Evolutionary conservation across 2,797 vertebrate genomes (phyloP).

Genomic region (Microhierax caerulescens): DNA sequence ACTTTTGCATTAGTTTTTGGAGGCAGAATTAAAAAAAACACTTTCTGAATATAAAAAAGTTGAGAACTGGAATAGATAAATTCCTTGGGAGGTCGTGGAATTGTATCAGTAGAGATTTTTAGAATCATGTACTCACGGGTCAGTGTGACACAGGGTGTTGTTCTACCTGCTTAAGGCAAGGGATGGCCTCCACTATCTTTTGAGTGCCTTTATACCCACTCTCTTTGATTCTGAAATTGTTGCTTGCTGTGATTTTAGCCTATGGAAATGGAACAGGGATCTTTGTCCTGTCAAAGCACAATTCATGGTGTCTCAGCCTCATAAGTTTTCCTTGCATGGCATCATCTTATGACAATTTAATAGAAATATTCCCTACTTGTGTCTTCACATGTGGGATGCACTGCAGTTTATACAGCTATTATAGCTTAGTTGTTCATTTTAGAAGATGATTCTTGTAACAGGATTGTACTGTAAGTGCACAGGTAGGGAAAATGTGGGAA

Average conservation of each 20-base stretch:
- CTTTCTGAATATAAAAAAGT: neutral
- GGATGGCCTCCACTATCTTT: neutral
- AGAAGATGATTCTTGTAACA: neutral
- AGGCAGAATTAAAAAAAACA: neutral
- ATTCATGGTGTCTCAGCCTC: neutral
- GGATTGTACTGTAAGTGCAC: neutral
- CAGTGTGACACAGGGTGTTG: neutral
- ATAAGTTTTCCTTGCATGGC: neutral
- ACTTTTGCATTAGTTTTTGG: neutral
- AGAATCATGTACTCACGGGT: rapidly evolving
- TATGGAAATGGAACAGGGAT: neutral
- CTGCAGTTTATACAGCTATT: neutral
- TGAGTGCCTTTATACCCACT: neutral
- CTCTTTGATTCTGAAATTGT: neutral
- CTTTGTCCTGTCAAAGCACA: neutral
- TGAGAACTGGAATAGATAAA: neutral
- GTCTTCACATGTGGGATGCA: neutral
- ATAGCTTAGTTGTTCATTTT: neutral
- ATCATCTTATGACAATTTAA: neutral
- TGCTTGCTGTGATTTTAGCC: neutral
- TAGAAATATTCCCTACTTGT: neutral
- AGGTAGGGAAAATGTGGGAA: neutral
- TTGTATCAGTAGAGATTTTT: neutral
- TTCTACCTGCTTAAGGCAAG: neutral
- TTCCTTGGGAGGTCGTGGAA: neutral